Percentiles rank a stretch among this genome's conserved stretches.
Conservation (phyloP, 2,888 invertebrate genomes). For the Chrysolina americana region DNA sequence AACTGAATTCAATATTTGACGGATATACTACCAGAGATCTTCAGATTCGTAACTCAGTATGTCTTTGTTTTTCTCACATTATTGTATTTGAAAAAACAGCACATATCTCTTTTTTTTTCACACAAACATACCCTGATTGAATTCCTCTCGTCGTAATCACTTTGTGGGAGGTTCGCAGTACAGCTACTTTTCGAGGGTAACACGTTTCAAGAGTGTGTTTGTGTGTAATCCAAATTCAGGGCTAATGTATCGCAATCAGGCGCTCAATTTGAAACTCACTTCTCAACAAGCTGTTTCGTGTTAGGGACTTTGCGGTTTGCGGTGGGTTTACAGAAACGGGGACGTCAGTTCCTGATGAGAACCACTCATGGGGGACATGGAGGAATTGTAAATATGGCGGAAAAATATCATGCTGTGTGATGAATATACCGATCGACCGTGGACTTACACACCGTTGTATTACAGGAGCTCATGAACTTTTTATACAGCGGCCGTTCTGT, state of each 20-base stretch:
- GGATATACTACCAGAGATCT: too few species aligned
- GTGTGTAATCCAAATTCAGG: slow-evolving; percentile 21
- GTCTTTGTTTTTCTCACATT: too few species aligned
- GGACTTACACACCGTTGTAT: background rate
- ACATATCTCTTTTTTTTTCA: too few species aligned
- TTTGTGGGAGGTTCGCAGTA: background rate
- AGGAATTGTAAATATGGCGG: slow-evolving; percentile 12
- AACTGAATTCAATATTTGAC: too few species aligned
- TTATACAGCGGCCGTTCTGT: too few species aligned
- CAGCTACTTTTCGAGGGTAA: slow-evolving; percentile 10
- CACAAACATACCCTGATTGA: background rate
- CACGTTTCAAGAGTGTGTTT: slow-evolving; percentile 22
- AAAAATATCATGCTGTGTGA: background rate
- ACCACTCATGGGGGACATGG: background rate
- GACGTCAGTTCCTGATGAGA: slow-evolving; percentile 12
- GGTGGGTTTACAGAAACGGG: slow-evolving; percentile 35
- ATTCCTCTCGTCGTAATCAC: background rate
- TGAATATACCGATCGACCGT: background rate
- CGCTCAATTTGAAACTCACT: slow-evolving; percentile 19
- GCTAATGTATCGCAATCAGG: slow-evolving; percentile 22
- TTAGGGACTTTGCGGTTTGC: slow-evolving; percentile 35
- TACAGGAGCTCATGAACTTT: too few species aligned
- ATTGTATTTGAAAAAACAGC: too few species aligned
- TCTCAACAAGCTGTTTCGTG: slow-evolving; percentile 33
- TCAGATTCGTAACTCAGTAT: too few species aligned